Base-by-base conservation (phyloP, 2,888 invertebrate species). In the Troilus luridus region DNA sequence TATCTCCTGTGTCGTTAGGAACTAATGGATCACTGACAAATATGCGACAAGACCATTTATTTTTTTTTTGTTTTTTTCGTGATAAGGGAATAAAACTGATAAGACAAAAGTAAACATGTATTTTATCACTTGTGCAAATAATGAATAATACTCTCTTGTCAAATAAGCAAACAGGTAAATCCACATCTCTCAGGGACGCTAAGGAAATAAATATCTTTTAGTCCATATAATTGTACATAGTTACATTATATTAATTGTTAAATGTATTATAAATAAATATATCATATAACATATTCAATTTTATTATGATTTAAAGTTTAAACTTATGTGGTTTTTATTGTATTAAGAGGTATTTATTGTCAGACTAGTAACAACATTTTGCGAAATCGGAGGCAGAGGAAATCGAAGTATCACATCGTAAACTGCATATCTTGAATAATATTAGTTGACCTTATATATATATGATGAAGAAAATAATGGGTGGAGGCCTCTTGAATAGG, bases 41-140 rank as follows among this genome's bases (percentile, higher is more conserved):
- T 77, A 27, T 17, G 27, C 41, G 27, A 41, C 14, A 3, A 77
- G 72, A 77, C 41, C 24, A 67, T 67, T 67, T 24, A 62, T 41
- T 41, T 1, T 14, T 9, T 77, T 67, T 27, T 67, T 14, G 14
- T 67, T 27, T 3, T 7, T 12, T 77, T 41, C 14, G 72, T 41
- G 72, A 77, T 77, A 77, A 77, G 72, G 7, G 72, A 77, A 77
- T 77, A 41, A 72, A 41, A 77, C 72, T 41, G 72, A 77, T 77
- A 77, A 67, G 7, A 24, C 21, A 19, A 12, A 17, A 17, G 72
- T 77, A 5, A 77, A 77, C 72, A 77, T 9, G 72, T 14, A 41
- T 67, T 77, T 77, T 77, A 77, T 77, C 72, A 77, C 17, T 41
- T 41, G 27, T 77, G 72, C 9, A 77, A 77, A 77, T 77, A 77